These are phyloP conservation scores for Wasmannia auropunctata DNA, from an alignment of 1,140 invertebrate genomes.

Conservation along the genomic window DNA sequence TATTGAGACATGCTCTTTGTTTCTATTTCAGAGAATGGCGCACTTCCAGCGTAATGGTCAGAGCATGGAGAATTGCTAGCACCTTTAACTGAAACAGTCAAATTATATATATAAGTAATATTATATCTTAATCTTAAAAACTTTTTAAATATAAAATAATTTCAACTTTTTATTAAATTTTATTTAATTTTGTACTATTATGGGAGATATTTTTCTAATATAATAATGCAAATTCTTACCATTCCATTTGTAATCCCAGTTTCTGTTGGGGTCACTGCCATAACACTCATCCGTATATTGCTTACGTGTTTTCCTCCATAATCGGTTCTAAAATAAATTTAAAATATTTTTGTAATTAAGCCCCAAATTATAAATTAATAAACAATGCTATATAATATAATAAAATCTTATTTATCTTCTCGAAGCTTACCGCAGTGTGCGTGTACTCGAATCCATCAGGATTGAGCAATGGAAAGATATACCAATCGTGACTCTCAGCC, in stretches of 20 bases:
- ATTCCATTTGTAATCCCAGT: neutral
- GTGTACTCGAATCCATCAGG: slow-evolving; percentile 93
- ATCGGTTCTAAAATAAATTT: neutral
- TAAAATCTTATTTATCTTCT: too few relatives aligned
- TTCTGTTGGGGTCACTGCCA: neutral
- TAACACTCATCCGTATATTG: neutral
- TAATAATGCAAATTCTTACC: too few relatives aligned
- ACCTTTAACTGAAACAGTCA: too few relatives aligned
- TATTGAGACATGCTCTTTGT: neutral
- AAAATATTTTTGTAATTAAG: neutral
- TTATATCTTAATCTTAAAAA: too few relatives aligned
- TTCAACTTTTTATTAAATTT: too few relatives aligned
- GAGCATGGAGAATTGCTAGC: neutral
- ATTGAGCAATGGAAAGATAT: slow-evolving; percentile 90
- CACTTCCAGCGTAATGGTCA: neutral
- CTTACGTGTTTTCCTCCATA: neutral
- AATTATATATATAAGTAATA: too few relatives aligned
- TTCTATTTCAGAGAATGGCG: neutral
- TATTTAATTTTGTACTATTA: too few relatives aligned
- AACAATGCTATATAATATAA: too few relatives aligned
- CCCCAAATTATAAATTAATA: neutral
- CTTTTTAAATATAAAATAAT: too few relatives aligned
- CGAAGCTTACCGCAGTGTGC: slow-evolving; percentile 79
- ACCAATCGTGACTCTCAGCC: slow-evolving; percentile 54
- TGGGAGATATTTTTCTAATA: too few relatives aligned